Evolutionary conservation across 2,113 vertebrate genomes (phyloP), one percentile per base, ranked within the genome.

Genomic region (Meles meles): DNA sequence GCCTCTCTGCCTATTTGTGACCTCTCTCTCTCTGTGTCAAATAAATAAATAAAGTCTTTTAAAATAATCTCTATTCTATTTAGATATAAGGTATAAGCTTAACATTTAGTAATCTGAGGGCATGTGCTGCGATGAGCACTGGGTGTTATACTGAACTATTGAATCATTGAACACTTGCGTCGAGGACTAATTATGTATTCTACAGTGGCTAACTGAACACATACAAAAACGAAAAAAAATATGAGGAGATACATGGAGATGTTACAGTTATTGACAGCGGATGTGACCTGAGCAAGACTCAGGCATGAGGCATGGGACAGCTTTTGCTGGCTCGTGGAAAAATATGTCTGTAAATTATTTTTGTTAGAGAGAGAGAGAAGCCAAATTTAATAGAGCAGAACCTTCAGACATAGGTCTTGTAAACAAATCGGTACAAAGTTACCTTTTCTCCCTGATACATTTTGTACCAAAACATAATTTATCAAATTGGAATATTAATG

Each of bases 391-490:
- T 55, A 96, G 7, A 83, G 17, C 13, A 71, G n/a, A 93, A 69
- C 1, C 3, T 7, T 74, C 8, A 14, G 72, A 13, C 55, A 31
- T 55, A 6, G 14, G 6, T 65, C 15, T n/a, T 39, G 21, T 29
- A 57, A n/a, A 72, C 13, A 49, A 37, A 2, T 67, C 9, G 6
- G 72, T 81, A 37, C 15, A 49, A 71, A 47, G 18, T 82, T 57
- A 57, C 21, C 8, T 91, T 93, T 86, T 63, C 47, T 82, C 4
- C 72, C 37, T n/a, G 49, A 81, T 37, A 34, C 7, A 42, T 57
- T 77, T 93, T 86, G 67, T 71, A 31, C n/a, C 52, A 39, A 97
- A 94, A 85, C 5, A 82, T 87, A 87, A 87, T 83, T 96, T 91
- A 47, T 80, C 61, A 83, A 80, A 42, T 96, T 89, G 80, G 18